Evolutionary conservation across 1,140 invertebrate genomes (phyloP).

Genomic region (Globodera ellingtonae): DNA sequence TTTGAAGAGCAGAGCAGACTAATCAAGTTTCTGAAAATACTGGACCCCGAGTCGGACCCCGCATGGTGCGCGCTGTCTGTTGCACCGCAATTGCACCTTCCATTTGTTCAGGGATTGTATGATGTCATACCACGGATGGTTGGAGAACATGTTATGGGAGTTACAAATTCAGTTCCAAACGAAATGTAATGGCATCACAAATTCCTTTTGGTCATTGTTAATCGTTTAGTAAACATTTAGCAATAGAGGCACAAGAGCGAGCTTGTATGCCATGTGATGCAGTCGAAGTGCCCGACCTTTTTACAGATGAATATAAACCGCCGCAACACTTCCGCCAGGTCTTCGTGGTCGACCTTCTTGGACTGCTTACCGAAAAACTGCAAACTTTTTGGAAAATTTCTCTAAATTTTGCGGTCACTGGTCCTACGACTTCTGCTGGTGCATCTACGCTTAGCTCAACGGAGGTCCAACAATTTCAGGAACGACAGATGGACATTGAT

Average conservation of each 20-base stretch:
- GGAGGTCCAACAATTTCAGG: slow-evolving; percentile 45
- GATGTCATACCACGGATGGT: slow-evolving; percentile 60
- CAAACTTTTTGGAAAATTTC: slow-evolving; percentile 64
- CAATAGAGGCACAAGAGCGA: background rate
- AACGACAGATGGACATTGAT: slow-evolving; percentile 62
- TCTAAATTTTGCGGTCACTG: slow-evolving; percentile 53
- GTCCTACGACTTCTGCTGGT: slow-evolving; percentile 6
- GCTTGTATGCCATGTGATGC: background rate
- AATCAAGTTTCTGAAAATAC: slow-evolving; percentile 69
- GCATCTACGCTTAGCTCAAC: background rate
- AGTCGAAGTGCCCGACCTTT: background rate
- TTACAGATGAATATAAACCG: slow-evolving; percentile 11
- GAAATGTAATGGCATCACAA: background rate
- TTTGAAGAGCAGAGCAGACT: slow-evolving; percentile 91
- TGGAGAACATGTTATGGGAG: slow-evolving; percentile 62
- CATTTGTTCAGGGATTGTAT: slow-evolving; percentile 58
- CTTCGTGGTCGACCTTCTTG: slow-evolving; percentile 54
- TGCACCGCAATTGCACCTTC: background rate
- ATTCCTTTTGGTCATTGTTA: background rate
- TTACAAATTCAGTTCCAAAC: slow-evolving; percentile 51
- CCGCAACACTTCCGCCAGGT: slow-evolving; percentile 46
- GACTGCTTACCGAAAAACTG: slow-evolving; percentile 57
- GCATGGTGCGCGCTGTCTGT: slow-evolving; percentile 41
- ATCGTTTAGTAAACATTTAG: background rate
- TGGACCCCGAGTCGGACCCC: slow-evolving; percentile 63